These are phyloP conservation scores for Anthopleura sola DNA, from an alignment of 64 coral and sea anemone species.

Conservation along the genomic window DNA sequence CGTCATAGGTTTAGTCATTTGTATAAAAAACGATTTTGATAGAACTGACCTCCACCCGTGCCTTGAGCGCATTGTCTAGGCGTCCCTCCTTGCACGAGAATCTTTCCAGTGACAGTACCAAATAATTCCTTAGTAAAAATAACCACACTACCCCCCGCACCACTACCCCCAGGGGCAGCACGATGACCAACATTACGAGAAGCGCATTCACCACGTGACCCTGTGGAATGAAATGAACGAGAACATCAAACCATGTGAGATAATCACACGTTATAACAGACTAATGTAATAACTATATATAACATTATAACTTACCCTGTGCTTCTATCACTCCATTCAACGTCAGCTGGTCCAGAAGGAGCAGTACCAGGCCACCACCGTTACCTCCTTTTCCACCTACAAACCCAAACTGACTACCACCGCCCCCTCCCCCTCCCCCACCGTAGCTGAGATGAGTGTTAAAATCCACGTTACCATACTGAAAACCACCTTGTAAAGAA, in stretches of 20 bases:
- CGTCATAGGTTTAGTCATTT: neutral
- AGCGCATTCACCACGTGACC: neutral
- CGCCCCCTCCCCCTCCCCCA: slow-evolving; percentile 45
- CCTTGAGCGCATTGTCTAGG: slow-evolving; percentile 12
- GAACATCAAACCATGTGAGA: neutral
- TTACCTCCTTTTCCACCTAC: slow-evolving; percentile 30
- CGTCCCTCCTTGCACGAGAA: slow-evolving; percentile 17
- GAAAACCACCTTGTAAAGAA: slow-evolving; percentile 32
- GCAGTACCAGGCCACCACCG: slow-evolving; percentile 41
- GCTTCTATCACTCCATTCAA: slow-evolving; percentile 26
- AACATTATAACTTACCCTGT: slow-evolving; percentile 19
- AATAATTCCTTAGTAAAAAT: slow-evolving; percentile 35
- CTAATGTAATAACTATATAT: neutral
- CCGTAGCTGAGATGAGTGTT: slow-evolving; percentile 34
- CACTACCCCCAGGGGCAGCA: slow-evolving; percentile 38
- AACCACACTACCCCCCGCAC: slow-evolving; percentile 50
- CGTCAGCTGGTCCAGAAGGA: slow-evolving; percentile 26
- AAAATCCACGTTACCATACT: slow-evolving; percentile 38
- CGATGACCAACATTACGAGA: neutral
- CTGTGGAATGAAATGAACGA: neutral
- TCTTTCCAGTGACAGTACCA: slow-evolving; percentile 14
- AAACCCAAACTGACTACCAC: neutral
- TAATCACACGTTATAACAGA: neutral
- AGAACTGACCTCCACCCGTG: slow-evolving; percentile 25
- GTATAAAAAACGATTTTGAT: neutral